These are phyloP conservation scores for Nyleta sp. DNA, from an alignment of 2,888 invertebrate species.

Conservation along the genomic window DNA sequence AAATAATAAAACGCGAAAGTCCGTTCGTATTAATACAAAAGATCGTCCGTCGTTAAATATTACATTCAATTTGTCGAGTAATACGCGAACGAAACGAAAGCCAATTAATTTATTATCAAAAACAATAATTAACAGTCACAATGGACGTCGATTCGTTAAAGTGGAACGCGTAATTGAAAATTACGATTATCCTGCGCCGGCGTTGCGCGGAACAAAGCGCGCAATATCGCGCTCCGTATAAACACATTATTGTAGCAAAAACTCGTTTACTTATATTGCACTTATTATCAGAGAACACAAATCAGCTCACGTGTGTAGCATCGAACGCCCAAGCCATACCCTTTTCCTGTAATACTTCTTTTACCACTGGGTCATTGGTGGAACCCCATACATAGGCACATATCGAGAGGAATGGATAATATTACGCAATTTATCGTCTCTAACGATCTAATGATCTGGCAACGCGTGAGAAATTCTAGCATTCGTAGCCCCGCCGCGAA, in stretches of 20 bases:
- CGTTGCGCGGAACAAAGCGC: conserved; percentile 34
- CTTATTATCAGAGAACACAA: conserved; percentile 63
- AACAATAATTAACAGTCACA: conserved; percentile 42
- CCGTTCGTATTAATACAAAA: neutral
- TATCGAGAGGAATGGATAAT: conserved; percentile 61
- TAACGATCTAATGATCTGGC: conserved; percentile 63
- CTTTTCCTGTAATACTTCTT: conserved; percentile 64
- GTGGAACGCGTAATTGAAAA: conserved; percentile 35
- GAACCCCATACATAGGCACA: conserved; percentile 57
- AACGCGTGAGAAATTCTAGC: conserved; percentile 64
- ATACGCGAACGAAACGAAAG: conserved; percentile 8
- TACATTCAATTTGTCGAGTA: conserved; percentile 36
- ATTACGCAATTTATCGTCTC: conserved; percentile 66
- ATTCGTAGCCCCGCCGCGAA: conserved; percentile 19
- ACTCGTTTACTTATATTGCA: conserved; percentile 61
- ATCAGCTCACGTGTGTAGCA: conserved; percentile 63
- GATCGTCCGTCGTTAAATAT: neutral
- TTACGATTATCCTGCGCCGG: conserved; percentile 33
- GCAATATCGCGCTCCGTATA: conserved; percentile 32
- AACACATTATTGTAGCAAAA: conserved; percentile 56
- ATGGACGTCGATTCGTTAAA: conserved; percentile 28
- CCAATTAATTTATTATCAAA: conserved; percentile 42
- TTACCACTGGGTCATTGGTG: conserved; percentile 63
- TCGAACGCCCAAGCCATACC: conserved; percentile 64
- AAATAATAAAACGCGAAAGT: neutral